phyloP scores from a whole-genome alignment of 2,113 vertebrate species.

The Vireo altiloquus region DNA sequence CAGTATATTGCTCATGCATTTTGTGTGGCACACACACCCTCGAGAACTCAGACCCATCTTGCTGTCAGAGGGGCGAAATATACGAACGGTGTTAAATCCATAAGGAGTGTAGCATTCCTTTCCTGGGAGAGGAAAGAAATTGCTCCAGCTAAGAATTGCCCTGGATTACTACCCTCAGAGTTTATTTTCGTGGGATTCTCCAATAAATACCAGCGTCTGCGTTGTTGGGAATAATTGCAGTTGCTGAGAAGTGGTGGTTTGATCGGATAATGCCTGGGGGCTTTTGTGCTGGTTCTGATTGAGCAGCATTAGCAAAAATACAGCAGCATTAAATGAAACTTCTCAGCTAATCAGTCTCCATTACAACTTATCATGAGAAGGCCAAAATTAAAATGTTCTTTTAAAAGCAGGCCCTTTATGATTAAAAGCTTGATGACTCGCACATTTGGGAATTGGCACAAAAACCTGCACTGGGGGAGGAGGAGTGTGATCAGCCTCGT shows the following conservation, averaged over 20 bases:
- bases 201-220: fast-evolving
- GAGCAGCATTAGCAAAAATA: not conserved
- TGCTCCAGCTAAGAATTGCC: not conserved
- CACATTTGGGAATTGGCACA: not conserved
- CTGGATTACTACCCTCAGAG: not conserved
- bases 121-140: not conserved
- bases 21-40: not conserved
- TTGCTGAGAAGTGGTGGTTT: not conserved
- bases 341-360: not conserved
- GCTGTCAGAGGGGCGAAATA: not conserved
- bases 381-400: not conserved
- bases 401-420: not conserved
- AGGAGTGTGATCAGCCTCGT: not conserved
- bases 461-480: not conserved
- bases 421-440: not conserved
- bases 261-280: not conserved
- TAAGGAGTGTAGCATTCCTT: not conserved
- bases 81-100: fast-evolving
- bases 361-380: not conserved
- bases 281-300: not conserved
- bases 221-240: not conserved
- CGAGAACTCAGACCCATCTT: not conserved
- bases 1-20: not conserved
- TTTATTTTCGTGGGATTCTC: not conserved
- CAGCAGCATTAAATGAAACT: not conserved